These are phyloP conservation scores for Salvelinus alpinus DNA, from an alignment of 2,113 vertebrate genomes.

Conservation along the genomic window DNA sequence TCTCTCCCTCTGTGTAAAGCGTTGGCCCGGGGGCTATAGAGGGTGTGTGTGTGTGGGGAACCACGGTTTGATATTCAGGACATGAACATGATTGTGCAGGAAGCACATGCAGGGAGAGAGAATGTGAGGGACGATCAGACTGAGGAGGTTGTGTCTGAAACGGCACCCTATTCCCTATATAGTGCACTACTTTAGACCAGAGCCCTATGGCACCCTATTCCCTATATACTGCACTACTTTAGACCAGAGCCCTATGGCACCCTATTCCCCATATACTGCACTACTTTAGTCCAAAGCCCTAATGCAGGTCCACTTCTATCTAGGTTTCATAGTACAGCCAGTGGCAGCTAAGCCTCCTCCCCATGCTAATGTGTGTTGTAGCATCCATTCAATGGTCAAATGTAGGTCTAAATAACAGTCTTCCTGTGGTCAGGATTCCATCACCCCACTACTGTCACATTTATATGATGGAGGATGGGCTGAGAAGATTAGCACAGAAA, in stretches of 20 bases:
- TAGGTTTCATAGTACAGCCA: too few relatives aligned
- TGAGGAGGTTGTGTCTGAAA: too few relatives aligned
- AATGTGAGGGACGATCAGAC: background rate
- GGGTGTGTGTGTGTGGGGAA: background rate
- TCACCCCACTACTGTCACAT: background rate
- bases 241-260: too few relatives aligned
- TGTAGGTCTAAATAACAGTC: background rate
- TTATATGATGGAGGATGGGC: background rate
- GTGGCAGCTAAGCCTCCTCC: background rate
- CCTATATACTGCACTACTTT: too few relatives aligned
- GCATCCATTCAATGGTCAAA: background rate
- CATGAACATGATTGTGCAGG: conserved; percentile 4
- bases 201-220: too few relatives aligned
- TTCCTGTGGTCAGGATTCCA: background rate
- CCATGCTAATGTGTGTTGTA: background rate
- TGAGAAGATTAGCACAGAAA: too few relatives aligned
- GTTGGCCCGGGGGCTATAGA: background rate
- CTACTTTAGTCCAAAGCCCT: background rate
- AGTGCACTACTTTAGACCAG: too few relatives aligned
- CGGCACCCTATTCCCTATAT: too few relatives aligned
- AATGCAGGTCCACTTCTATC: background rate
- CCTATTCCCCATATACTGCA: too few relatives aligned
- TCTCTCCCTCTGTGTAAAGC: background rate
- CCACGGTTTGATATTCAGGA: conserved; percentile 23
- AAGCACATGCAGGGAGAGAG: background rate